Base-by-base conservation (phyloP, 2,888 invertebrate genomes). In the Polyommatus icarus region DNA sequence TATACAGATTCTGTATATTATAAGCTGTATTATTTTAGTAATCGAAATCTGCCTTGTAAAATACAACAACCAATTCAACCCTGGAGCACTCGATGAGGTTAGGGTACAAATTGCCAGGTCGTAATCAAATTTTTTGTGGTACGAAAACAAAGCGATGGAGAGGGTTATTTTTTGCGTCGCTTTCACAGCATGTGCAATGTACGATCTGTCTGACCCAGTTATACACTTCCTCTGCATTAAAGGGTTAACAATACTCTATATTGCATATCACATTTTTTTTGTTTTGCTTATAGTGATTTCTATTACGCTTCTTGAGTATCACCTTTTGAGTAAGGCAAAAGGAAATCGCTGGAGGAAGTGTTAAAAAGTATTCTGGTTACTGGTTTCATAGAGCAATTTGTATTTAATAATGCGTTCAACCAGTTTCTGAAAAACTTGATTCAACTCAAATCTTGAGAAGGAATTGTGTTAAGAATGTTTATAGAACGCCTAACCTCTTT, bases 161-260 rank as follows among this genome's bases (percentile, higher is more conserved):
- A 85, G 88, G 93, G 92, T 87, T 82, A 88, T 92, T 93, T 93
- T 92, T 93, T 91, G 87, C 84, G 84, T 79, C 87, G 92, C 93
- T 93, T 93, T 92, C 91, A 91, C 92, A 91, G 90, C 94, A 94
- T 94, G 90, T 93, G 94, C 93, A 91, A 91, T 92, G 90, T 84
- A 85, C 87, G 86, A 88, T 88, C 87, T 75, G 89, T 86, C 87
- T 89, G 88, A 93, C 93, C 93, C 91, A 94, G 92, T 92, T 93
- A 92, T 90, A 87, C 87, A 91, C 92, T 91, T 93, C 93, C 93
- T 93, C 84, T 89, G 89, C 90, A 87, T 89, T 88, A 90, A 91
- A 92, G 90, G 91, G 92, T 91, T 93, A 89, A 90, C 90, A 67
- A 67, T 29, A 32, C 90, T 89, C 89, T 86, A 86, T 78, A 76